Evolutionary conservation across 2,113 vertebrate species (phyloP), one percentile per base, ranked within the genome.

Genomic region (Clarias batrachus): DNA sequence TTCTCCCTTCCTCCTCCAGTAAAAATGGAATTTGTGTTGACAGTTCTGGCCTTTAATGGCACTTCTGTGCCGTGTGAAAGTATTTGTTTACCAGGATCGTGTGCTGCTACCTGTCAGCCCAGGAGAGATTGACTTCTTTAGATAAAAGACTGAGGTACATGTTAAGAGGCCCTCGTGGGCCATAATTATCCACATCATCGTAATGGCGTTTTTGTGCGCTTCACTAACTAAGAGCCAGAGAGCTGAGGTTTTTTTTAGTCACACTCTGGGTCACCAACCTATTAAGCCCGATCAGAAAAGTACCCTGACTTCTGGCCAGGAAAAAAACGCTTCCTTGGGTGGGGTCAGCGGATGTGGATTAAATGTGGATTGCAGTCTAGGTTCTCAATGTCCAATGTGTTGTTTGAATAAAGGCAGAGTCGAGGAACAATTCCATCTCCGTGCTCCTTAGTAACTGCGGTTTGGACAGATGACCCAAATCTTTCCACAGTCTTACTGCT

Each of bases 51-150:
- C 96, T 98, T 98, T 99, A 97, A 97, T 97, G 95, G 96, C 96
- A 97, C 96, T 98, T 97, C 97, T 96, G 94, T 96, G 95, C 96
- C 90, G 91, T 93, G 93, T 96, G 95, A 96, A 96, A 96, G 96
- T 97, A 97, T 98, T 98, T 99, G 97, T 99, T 98, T 98, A 97
- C 95, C 93, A 91, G 96, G 96, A 97, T 98, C 96, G 96, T 98
- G 95, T 95, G 95, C 96, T 96, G 94, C 96, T 94, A 95, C 95
- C 96, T 97, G 97, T 98, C 97, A 97, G 94, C 88, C 91, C 56
- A 85, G 94, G 93, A 95, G 93, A 95, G 96, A 97, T 93, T 96
- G 96, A 96, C 95, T 96, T 94, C 93, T 94, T 94, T 92, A 96
- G 97, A 98, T 97, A 97, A 98, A 98, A 97, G 96, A 91, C 94